phyloP scores from a whole-genome alignment of 2,797 vertebrate species.

The Halcyon chelicuti region DNA sequence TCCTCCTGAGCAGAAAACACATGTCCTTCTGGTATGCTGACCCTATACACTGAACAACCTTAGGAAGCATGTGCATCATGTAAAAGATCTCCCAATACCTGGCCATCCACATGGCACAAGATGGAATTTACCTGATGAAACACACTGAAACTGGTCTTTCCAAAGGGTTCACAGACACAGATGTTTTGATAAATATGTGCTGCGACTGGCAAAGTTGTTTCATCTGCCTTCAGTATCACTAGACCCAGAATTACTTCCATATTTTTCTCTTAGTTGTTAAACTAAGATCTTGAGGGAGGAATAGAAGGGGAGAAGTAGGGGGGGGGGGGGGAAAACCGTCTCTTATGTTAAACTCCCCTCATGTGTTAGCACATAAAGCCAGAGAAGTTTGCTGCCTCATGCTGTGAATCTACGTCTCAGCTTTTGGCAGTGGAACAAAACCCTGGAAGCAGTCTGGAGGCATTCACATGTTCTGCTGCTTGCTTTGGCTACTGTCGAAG shows the following conservation, averaged over 20 bases:
- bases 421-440: slow-evolving; percentile 53
- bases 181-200: background rate
- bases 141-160: background rate
- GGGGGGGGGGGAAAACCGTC: background rate
- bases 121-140: background rate
- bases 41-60: background rate
- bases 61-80: background rate
- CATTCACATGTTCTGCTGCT: slow-evolving; percentile 43
- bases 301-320: background rate
- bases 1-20: background rate
- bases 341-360: slow-evolving; percentile 3
- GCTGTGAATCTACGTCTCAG: slow-evolving; percentile 1
- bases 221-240: background rate
- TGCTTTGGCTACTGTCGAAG: slow-evolving; percentile 21
- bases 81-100: background rate
- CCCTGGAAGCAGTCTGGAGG: slow-evolving; percentile 33
- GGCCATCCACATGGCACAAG: background rate
- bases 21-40: background rate
- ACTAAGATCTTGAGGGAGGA: background rate
- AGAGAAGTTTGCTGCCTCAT: slow-evolving; percentile 39
- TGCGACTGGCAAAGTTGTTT: background rate
- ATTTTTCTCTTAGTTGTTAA: background rate
- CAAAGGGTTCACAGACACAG: background rate
- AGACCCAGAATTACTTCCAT: background rate
- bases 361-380: background rate